These are phyloP conservation scores for Netelia inedita DNA, from an alignment of 2,888 invertebrate genomes.

Conservation along the genomic window DNA sequence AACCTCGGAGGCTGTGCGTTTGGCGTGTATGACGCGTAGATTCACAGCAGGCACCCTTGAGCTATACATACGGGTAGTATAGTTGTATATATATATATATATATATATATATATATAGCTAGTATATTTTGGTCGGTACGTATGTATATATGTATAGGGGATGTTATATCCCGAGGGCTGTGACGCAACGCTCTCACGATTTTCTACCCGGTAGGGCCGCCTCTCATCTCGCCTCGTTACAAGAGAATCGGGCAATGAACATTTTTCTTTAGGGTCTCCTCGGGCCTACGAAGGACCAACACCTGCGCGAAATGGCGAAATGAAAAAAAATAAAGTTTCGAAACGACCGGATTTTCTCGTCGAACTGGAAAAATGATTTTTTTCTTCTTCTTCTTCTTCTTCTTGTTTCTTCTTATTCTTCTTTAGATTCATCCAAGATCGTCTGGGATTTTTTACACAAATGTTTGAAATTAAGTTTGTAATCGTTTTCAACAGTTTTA, in stretches of 20 bases:
- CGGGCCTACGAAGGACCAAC: not conserved
- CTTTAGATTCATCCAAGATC: too few relatives aligned
- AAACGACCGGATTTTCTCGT: not conserved
- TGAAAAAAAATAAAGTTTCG: not conserved
- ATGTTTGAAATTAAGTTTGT: too few relatives aligned
- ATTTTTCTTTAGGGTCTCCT: not conserved
- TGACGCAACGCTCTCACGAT: slow-evolving; percentile 48
- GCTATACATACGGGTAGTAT: not conserved
- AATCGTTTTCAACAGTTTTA: too few relatives aligned
- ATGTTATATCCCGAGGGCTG: slow-evolving; percentile 13
- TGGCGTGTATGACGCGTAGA: slow-evolving; percentile 34
- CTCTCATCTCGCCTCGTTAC: not conserved
- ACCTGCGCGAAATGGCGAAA: not conserved
- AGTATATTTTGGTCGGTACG: not conserved
- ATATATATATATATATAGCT: too few relatives aligned
- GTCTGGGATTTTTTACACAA: too few relatives aligned
- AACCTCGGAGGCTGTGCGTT: slow-evolving; percentile 37
- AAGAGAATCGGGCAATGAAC: not conserved
- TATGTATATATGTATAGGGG: slow-evolving; percentile 1
- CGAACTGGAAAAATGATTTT: not conserved
- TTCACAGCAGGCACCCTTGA: slow-evolving; percentile 44
- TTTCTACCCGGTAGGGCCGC: not conserved
- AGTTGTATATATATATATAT: not conserved
- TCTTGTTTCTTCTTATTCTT: not conserved
- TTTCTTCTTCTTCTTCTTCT: not conserved